Base-by-base conservation (phyloP, 2,888 invertebrate genomes). In the Platycnemis pennipes region DNA sequence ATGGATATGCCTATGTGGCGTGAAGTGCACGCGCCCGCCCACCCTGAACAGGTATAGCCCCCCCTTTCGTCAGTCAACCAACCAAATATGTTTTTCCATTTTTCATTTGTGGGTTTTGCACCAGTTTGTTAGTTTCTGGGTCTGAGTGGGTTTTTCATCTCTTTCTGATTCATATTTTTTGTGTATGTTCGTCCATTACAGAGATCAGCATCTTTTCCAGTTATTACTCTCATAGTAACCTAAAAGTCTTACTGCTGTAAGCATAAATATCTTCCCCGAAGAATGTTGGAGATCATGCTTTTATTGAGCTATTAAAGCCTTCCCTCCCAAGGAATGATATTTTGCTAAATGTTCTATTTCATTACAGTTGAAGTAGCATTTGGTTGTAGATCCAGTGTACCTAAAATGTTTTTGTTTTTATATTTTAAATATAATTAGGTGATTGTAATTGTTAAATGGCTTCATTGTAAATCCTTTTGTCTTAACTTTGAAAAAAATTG, bases 1-100 rank as follows among this genome's bases (percentile, higher is more conserved):
- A 91, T 44, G 91, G 91, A 91, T 91, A 91, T 69, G 91, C 91
- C 91, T 91, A 91, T 91, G 91, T 91, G 91, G 91, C 91, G 91
- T 91, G 91, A 91, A 49, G 91, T 63, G 91, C 91, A 56, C 37
- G 91, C 91, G 69, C 63, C 91, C 91, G 69, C 91, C 91, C 91
- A 45, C 91, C 91, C 91, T 91, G 44, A 91, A 91, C 91, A 91
- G 63, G 63, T 63, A 63, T 91, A 91, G 63, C 63, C 63, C 91
- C 91, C 91, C 91, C 91, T 91, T 91, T 91, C n/a, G 37, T 63
- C 91, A 91, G 44, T 91, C 91, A 63, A 91, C 91, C 91, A 69
- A 91, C 63, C 91, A 42, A 91, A 63, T 26, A n/a, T 91, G 91
- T 91, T 91, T 91, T 91, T 91, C 91, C 91, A 91, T 91, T 91